phyloP scores from a whole-genome alignment of 2,888 invertebrate species.

The Acanthosoma haemorrhoidale region DNA sequence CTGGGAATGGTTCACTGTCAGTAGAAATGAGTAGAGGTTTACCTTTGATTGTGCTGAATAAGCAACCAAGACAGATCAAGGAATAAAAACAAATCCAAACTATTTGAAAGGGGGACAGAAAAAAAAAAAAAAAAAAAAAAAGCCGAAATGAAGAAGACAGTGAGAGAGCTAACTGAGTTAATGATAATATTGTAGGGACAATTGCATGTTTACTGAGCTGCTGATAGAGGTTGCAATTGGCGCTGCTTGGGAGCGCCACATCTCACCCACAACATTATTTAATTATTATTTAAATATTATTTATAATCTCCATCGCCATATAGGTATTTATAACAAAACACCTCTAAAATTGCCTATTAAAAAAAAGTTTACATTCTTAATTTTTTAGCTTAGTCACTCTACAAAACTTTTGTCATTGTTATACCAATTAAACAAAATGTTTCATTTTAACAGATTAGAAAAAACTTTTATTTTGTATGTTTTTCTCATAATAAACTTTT shows the following conservation, averaged over 20 bases:
- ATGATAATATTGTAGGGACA: slow-evolving; percentile 2
- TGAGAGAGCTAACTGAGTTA: neutral
- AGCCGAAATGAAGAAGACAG: neutral
- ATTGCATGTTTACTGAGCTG: neutral
- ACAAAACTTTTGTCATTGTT: no score
- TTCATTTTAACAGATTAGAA: no score
- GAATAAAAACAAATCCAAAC: neutral
- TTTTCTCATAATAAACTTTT: no score
- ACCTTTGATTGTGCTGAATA: no score
- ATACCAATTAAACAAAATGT: no score
- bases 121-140: neutral
- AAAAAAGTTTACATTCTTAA: no score
- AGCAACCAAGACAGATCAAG: no score
- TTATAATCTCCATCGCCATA: neutral
- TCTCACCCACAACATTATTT: neutral
- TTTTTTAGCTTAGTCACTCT: no score
- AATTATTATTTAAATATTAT: neutral
- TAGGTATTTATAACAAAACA: neutral
- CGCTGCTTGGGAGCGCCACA: neutral
- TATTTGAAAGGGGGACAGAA: neutral
- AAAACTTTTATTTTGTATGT: no score
- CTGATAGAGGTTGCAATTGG: neutral
- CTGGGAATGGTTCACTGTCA: no score
- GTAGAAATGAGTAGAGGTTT: no score
- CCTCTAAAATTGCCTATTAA: neutral